Conservation (phyloP, 2,797 vertebrate genomes). For the Acrossocheilus wenchowensis region DNA sequence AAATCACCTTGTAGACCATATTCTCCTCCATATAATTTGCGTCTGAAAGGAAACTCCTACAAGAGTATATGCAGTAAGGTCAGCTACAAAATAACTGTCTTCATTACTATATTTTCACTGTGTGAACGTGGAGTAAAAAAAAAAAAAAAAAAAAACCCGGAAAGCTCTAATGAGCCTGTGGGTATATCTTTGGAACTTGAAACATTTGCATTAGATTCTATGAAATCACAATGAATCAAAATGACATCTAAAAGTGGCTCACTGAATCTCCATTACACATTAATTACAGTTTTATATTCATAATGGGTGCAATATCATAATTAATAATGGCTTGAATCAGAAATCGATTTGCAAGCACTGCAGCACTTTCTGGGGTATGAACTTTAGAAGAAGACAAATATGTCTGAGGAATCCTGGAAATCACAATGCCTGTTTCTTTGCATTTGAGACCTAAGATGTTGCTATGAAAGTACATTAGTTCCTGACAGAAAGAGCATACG, state of each 20-base stretch:
- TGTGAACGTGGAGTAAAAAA: neutral
- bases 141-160: neutral
- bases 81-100: too few species aligned
- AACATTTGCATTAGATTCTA: conserved; percentile 33
- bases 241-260: conserved; percentile 32
- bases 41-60: neutral
- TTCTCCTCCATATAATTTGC: neutral
- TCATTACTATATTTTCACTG: too few species aligned
- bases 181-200: neutral
- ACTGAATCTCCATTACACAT: conserved; percentile 33
- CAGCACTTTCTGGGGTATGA: neutral
- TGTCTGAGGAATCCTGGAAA: neutral
- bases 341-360: conserved; percentile 2
- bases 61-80: neutral
- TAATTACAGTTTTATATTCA: conserved; percentile 48
- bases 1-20: neutral
- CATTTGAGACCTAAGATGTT: neutral
- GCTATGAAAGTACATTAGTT: neutral
- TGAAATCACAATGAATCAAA: conserved; percentile 37
- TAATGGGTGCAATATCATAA: conserved; percentile 29
- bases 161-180: neutral
- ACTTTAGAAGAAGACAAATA: neutral
- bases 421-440: neutral
- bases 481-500: neutral
- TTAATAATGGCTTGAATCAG: conserved; percentile 33